phyloP scores from a whole-genome alignment of 2,113 vertebrate species.

The Henicopernis longicauda region DNA sequence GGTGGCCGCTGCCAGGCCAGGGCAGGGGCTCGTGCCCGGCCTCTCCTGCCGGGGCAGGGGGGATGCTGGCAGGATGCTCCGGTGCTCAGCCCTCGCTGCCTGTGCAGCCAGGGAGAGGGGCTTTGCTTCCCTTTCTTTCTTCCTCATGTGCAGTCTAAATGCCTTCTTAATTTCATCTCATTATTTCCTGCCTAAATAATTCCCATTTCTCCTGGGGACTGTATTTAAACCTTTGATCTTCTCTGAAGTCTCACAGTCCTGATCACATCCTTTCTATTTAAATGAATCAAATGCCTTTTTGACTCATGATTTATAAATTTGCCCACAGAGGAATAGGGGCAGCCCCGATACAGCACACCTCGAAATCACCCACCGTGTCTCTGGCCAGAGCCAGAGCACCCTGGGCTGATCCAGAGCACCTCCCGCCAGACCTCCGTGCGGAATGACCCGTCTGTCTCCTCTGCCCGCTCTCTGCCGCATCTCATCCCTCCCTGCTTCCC shows the following conservation, averaged over 20 bases:
- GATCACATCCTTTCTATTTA: slow-evolving; percentile 16
- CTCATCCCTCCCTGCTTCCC: not conserved
- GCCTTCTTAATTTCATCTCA: slow-evolving; percentile 56
- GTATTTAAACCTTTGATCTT: slow-evolving; percentile 58
- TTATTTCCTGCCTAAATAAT: slow-evolving; percentile 60
- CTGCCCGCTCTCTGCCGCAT: not conserved
- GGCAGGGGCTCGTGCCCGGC: not conserved
- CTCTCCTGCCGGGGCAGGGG: not conserved
- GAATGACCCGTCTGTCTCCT: not conserved
- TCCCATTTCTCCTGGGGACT: not conserved
- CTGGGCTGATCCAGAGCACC: not conserved
- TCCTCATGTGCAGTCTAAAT: not conserved
- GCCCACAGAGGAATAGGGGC: not conserved
- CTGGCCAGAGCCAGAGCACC: not conserved
- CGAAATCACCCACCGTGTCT: not conserved
- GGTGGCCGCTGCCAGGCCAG: not conserved
- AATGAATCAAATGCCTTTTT: slow-evolving; percentile 40
- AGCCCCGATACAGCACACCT: not conserved
- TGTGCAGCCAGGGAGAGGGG: not conserved
- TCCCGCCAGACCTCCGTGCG: rapidly evolving
- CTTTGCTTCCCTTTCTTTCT: not conserved
- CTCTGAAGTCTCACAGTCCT: slow-evolving; percentile 37
- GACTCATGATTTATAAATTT: slow-evolving; percentile 12
- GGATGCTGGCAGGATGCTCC: not conserved
- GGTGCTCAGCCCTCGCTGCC: not conserved